A percentile compares a stretch with the other conserved stretches of the same genome.
These are phyloP conservation scores for Enteromius afrohamiltoni DNA, from an alignment of 2,797 vertebrate genomes.

Conservation along the genomic window DNA sequence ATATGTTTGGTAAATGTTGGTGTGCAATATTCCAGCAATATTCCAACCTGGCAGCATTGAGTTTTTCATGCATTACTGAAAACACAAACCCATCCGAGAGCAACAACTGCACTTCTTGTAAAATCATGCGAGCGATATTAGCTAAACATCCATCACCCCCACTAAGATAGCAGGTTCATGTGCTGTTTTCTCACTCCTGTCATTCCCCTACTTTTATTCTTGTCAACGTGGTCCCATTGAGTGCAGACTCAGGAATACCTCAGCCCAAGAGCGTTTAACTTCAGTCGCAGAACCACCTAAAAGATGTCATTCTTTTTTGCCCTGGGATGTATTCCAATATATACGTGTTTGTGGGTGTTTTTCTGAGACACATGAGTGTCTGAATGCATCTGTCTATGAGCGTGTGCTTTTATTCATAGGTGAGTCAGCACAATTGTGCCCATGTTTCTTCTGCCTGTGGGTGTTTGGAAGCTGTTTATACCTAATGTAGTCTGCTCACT, in stretches of 20 bases:
- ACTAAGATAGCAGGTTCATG: constrained; percentile 30
- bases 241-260: constrained; percentile 37
- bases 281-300: constrained; percentile 54
- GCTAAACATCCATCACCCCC: constrained; percentile 50
- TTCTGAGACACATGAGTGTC: constrained; percentile 15
- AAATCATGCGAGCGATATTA: constrained; percentile 57
- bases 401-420: constrained; percentile 25
- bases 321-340: constrained; percentile 4
- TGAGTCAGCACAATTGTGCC: constrained; percentile 28
- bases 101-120: constrained; percentile 60
- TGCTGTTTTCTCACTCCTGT: constrained; percentile 31
- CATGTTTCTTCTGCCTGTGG: constrained; percentile 21
- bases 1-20: constrained; percentile 35
- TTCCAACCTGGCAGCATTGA: background rate
- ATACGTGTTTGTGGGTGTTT: constrained; percentile 12
- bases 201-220: constrained; percentile 50
- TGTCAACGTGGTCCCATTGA: constrained; percentile 46
- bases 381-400: constrained; percentile 22
- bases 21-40: background rate
- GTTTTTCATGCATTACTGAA: constrained; percentile 70
- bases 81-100: constrained; percentile 61
- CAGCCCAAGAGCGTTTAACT: constrained; percentile 53
- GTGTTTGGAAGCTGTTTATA: constrained; percentile 28
- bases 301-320: constrained; percentile 25
- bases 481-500: constrained; percentile 19